These are phyloP conservation scores for Nematolebias whitei DNA, from an alignment of 2,113 vertebrate genomes.

Conservation along the genomic window DNA sequence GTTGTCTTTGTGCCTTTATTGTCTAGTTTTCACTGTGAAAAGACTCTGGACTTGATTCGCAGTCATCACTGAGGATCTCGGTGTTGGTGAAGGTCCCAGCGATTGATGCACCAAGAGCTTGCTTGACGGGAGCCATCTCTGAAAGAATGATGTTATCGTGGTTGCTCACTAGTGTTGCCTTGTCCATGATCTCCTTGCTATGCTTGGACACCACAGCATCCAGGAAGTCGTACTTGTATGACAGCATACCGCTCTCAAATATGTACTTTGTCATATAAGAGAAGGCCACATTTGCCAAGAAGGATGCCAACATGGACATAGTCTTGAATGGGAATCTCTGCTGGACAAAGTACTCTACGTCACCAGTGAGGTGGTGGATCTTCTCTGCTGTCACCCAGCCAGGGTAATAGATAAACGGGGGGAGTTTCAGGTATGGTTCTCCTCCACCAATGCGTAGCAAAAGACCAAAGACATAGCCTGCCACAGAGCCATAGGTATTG, in stretches of 20 bases:
- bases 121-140: slow-evolving; percentile 89
- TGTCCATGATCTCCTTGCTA: slow-evolving; percentile 97
- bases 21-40: slow-evolving; percentile 82
- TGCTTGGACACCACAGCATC: slow-evolving; percentile 94
- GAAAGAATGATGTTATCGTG: slow-evolving; percentile 92
- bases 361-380: slow-evolving; percentile 70
- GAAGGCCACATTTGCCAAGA: slow-evolving; percentile 87
- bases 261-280: slow-evolving; percentile 92
- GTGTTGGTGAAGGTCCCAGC: slow-evolving; percentile 90
- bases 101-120: slow-evolving; percentile 81
- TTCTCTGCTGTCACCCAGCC: slow-evolving; percentile 79
- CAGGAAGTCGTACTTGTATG: slow-evolving; percentile 92
- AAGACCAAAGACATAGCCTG: slow-evolving; percentile 90
- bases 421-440: slow-evolving; percentile 91
- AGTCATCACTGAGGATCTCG: slow-evolving; percentile 86
- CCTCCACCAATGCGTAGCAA: slow-evolving; percentile 92
- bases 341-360: slow-evolving; percentile 80
- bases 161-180: slow-evolving; percentile 89
- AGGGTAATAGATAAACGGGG: slow-evolving; percentile 93
- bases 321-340: slow-evolving; percentile 96
- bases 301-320: slow-evolving; percentile 90
- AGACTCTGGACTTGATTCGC: slow-evolving; percentile 86
- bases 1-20: slow-evolving; percentile 44
- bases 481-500: slow-evolving; percentile 93
- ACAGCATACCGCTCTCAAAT: slow-evolving; percentile 92